These are phyloP conservation scores for Eilema caniola DNA, from an alignment of 2,888 invertebrate species.

Conservation along the genomic window DNA sequence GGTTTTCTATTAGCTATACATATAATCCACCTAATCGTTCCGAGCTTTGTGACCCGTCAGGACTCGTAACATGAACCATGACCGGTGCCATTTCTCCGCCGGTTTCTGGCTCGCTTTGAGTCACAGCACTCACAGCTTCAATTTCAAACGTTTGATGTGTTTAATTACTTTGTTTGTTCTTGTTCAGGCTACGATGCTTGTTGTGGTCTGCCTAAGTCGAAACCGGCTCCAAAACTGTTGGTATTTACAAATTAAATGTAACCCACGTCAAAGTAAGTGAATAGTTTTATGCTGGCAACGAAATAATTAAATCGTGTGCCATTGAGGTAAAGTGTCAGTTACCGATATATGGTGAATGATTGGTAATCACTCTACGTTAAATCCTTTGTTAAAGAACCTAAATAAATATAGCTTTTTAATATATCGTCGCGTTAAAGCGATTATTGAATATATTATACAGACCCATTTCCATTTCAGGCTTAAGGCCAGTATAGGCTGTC, in stretches of 20 bases:
- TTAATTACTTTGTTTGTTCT: constrained; percentile 87
- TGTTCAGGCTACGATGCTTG: constrained; percentile 77
- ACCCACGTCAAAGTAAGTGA: constrained; percentile 83
- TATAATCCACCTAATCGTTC: constrained; percentile 32
- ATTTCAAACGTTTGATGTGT: constrained; percentile 85
- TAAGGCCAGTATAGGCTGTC: no score
- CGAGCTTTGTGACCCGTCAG: constrained; percentile 34
- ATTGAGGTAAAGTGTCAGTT: constrained; percentile 54
- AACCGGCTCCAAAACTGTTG: constrained; percentile 81
- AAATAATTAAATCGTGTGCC: constrained; percentile 73
- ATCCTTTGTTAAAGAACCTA: constrained; percentile 27
- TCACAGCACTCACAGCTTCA: constrained; percentile 77
- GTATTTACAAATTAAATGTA: constrained; percentile 83
- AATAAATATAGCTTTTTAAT: constrained; percentile 17
- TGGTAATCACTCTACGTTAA: constrained; percentile 31
- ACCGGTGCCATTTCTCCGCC: constrained; percentile 45
- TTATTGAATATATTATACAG: background rate
- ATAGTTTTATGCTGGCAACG: constrained; percentile 80
- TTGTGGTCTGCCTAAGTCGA: constrained; percentile 82
- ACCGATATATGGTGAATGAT: constrained; percentile 52
- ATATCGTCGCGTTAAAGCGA: background rate
- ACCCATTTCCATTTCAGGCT: no score
- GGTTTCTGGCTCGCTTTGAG: constrained; percentile 68
- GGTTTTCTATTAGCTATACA: constrained; percentile 30
- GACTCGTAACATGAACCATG: constrained; percentile 36